phyloP scores from a whole-genome alignment of 2,888 invertebrate genomes.

The Tenthredo scrophulariae region DNA sequence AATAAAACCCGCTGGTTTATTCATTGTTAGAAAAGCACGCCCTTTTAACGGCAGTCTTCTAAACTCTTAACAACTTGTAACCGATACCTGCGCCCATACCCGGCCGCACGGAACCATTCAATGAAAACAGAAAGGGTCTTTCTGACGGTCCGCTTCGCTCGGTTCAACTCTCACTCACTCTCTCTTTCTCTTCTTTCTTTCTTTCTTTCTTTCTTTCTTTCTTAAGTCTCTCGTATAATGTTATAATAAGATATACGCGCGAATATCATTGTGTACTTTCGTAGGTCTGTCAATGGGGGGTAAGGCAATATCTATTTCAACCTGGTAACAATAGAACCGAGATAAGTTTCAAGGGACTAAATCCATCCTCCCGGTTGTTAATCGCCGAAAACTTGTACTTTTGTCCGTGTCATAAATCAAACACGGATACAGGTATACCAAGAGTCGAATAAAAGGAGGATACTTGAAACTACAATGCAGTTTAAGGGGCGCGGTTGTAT shows the following conservation, averaged over 20 bases:
- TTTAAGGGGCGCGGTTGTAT: not conserved
- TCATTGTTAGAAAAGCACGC: conserved; percentile 44
- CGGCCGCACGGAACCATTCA: not conserved
- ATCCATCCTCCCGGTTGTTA: not conserved
- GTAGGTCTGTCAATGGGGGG: not conserved
- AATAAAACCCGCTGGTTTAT: conserved; percentile 59
- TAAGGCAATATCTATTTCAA: not conserved
- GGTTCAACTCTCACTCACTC: not conserved
- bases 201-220: not conserved
- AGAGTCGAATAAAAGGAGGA: not conserved
- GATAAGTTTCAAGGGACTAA: not conserved
- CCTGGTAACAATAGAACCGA: not conserved
- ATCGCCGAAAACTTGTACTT: not conserved
- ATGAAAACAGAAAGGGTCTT: conserved; percentile 31
- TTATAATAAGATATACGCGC: conserved; percentile 3
- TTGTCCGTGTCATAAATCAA: not conserved
- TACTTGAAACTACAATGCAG: not conserved
- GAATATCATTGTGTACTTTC: not conserved
- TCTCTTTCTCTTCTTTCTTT: no score
- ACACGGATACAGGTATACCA: not conserved
- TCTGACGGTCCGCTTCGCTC: not conserved
- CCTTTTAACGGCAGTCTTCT: conserved; percentile 59
- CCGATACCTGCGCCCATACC: conserved; percentile 68
- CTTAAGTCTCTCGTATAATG: not conserved
- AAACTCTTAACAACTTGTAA: conserved; percentile 71